Base-by-base conservation (phyloP, 1,140 invertebrate species). In the Drosophila pseudoobscura region DNA sequence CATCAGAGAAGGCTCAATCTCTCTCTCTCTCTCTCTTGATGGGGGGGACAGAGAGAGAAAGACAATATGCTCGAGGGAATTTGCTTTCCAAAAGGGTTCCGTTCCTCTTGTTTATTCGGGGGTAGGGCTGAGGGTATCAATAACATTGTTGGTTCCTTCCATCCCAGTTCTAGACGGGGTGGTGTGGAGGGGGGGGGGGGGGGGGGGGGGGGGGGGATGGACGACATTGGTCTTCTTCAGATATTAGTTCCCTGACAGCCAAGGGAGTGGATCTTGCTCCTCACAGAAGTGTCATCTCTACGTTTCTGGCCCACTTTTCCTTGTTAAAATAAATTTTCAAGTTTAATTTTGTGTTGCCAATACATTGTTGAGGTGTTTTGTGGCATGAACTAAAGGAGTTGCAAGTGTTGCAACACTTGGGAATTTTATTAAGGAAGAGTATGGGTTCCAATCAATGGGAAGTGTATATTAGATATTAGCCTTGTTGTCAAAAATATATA, bases 241-340 rank as follows among this genome's bases (percentile, higher is more conserved):
- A 50, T 72, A 84, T 83, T 83, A 75, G 80, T 69, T 69, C 65
- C 58, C 63, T 54, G 83, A 76, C 83, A 83, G 79, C 68, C 73
- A 75, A 85, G 73, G 56, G 65, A 53, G 61, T 55, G 52, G 59
- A 64, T 74, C 17, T 55, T 75, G 73, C 52, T 45, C 13, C 22
- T 47, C 73, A 26, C 24, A 26, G 24, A 26, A 26, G 24, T 26
- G 24, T 39, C 3, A 1, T 39, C 4, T 13, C 11, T 13, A 13
- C 11, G 20, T 3, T 47, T 24, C 52, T 66, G 51, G 55, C 45
- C 24, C 47, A 44, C 43, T 44, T 17, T 43, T 44, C 11, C 35
- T 1, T 73, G 61, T 79, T 88, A 72, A 87, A 82, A 88, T 70
- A 75, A 75, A 76, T 70, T 76, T 76, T 52, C 29, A 62, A 57